Evolutionary conservation across 2,113 vertebrate genomes (phyloP).

Genomic region (Laterallus jamaicensis): DNA sequence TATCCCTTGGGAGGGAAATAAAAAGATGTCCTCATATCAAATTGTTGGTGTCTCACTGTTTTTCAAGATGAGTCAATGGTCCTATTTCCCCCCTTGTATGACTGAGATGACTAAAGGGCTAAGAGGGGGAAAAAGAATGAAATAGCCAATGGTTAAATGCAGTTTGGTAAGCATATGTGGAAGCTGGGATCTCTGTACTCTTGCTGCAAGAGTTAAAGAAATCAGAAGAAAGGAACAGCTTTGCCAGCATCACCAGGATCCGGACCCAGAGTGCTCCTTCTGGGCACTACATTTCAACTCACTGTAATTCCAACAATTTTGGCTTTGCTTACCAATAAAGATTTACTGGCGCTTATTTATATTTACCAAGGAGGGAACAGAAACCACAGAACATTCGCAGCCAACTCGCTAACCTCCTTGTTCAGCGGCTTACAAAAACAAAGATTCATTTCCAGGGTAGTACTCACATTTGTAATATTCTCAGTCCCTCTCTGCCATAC

Average conservation of each 20-base stretch:
- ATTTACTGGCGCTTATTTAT: not conserved
- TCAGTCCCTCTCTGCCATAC: not conserved
- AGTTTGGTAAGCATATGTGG: not conserved
- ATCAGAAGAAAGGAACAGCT: not conserved
- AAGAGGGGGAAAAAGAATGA: not conserved
- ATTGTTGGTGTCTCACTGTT: not conserved
- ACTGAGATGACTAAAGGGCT: not conserved
- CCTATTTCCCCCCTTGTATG: not conserved
- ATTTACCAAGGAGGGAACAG: not conserved
- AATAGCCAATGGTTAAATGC: not conserved
- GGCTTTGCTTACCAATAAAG: conserved; percentile 6
- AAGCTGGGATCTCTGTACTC: not conserved
- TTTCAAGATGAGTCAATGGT: not conserved
- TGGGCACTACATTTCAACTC: not conserved
- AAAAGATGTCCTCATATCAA: not conserved
- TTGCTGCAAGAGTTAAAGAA: not conserved
- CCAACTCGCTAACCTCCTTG: not conserved
- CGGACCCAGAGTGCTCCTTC: not conserved
- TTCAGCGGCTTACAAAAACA: not conserved
- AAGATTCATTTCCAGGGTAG: not conserved
- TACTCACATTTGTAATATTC: not conserved
- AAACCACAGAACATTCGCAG: not conserved
- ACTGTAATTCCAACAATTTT: not conserved
- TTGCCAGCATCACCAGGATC: not conserved
- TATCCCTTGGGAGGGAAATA: not conserved